Conservation (phyloP, 2,113 vertebrate genomes). For the Cnemophilus loriae region DNA sequence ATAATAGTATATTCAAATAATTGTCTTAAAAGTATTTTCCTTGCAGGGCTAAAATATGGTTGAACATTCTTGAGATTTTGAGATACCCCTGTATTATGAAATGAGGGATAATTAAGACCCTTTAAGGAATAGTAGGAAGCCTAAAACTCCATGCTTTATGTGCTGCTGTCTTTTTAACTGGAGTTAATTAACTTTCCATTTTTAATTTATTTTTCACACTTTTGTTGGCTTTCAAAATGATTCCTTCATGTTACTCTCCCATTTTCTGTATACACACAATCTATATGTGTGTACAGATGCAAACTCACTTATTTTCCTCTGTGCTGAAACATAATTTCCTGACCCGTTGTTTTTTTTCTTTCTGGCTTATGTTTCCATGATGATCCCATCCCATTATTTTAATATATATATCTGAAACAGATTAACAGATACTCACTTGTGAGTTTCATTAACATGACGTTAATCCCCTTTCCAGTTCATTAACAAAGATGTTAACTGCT, state of each 20-base stretch:
- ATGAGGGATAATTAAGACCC: not conserved
- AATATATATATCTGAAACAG: not conserved
- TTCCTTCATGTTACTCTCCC: not conserved
- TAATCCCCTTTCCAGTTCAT: not conserved
- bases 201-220: not conserved
- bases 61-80: not conserved
- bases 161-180: not conserved
- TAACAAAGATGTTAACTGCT: slow-evolving; percentile 4
- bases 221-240: not conserved
- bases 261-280: not conserved
- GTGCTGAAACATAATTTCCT: not conserved
- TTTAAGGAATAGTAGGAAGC: not conserved
- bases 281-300: not conserved
- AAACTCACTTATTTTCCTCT: not conserved
- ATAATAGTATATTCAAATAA: not conserved
- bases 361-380: not conserved
- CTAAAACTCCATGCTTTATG: not conserved
- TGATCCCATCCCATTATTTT: not conserved
- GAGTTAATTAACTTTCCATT: not conserved
- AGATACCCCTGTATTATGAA: not conserved
- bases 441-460: not conserved
- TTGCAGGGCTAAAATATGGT: not conserved
- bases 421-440: not conserved
- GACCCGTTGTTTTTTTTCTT: not conserved
- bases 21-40: not conserved